Conservation (phyloP, 1,140 invertebrate genomes). For the Trichonephila inaurata region DNA sequence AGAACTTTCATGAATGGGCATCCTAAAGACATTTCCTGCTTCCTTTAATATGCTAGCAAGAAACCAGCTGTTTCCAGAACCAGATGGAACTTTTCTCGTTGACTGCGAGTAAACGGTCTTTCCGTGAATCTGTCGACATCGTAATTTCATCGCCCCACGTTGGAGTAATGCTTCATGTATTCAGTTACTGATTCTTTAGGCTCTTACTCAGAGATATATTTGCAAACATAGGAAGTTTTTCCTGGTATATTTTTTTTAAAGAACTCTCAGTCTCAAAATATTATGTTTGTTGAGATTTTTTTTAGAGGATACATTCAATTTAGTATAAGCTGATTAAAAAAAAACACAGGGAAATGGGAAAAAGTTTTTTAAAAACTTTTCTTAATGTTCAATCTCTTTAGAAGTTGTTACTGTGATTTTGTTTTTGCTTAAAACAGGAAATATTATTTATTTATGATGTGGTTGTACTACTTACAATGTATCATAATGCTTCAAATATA, state of each 20-base stretch:
- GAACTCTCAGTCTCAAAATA: too few relatives aligned
- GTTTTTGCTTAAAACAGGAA: too few relatives aligned
- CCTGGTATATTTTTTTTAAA: too few relatives aligned
- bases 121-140: slow-evolving; percentile 43
- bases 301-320: not conserved
- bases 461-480: too few relatives aligned
- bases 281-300: not conserved
- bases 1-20: not conserved
- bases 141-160: not conserved
- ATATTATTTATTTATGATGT: too few relatives aligned
- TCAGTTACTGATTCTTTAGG: not conserved
- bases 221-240: too few relatives aligned
- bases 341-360: too few relatives aligned
- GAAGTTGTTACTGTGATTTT: too few relatives aligned
- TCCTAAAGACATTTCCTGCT: not conserved
- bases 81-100: slow-evolving; percentile 59
- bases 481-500: too few relatives aligned
- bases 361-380: too few relatives aligned
- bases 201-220: not conserved
- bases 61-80: slow-evolving; percentile 48
- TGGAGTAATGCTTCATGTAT: not conserved
- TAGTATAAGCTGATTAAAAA: not conserved
- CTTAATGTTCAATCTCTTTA: too few relatives aligned
- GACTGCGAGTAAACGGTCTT: slow-evolving; percentile 19
- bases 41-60: not conserved